These are phyloP conservation scores for Ormyrus nitidulus DNA, from an alignment of 2,888 invertebrate species.

Conservation along the genomic window DNA sequence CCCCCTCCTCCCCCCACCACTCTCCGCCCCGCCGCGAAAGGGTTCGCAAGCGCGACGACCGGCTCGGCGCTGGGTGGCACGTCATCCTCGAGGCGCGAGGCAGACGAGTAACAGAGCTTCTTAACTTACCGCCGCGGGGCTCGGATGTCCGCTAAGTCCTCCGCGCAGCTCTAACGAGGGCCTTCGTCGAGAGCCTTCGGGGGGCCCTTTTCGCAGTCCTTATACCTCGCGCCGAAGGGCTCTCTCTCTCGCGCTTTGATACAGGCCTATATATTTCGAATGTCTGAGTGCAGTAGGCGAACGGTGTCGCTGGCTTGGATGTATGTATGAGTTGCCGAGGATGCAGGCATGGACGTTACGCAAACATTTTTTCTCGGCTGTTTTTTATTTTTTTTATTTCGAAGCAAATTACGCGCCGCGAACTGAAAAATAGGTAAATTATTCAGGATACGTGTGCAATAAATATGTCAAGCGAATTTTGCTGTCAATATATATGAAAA, in stretches of 20 bases:
- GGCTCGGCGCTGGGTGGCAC: slow-evolving; percentile 62
- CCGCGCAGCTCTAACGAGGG: slow-evolving; percentile 62
- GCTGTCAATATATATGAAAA: too few species aligned
- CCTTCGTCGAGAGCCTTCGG: slow-evolving; percentile 45
- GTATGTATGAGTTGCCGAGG: too few species aligned
- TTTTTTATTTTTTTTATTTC: too few species aligned
- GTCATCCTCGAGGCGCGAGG: slow-evolving; percentile 55
- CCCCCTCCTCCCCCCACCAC: slow-evolving; percentile 60
- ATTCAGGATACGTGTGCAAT: too few species aligned
- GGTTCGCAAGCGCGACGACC: slow-evolving; percentile 48
- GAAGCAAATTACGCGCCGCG: too few species aligned
- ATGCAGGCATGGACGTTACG: too few species aligned
- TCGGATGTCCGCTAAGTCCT: slow-evolving; percentile 66
- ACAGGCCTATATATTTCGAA: too few species aligned
- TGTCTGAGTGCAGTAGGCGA: neutral
- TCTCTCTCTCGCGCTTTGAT: neutral
- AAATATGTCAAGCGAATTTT: too few species aligned
- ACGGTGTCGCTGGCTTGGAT: too few species aligned
- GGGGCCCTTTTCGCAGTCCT: slow-evolving; percentile 28
- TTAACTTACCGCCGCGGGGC: slow-evolving; percentile 60
- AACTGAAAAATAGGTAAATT: too few species aligned
- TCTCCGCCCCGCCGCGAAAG: slow-evolving; percentile 47
- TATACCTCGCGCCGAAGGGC: too few species aligned
- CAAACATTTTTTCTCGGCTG: too few species aligned
- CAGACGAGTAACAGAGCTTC: slow-evolving; percentile 55